A percentile compares a stretch with the other conserved stretches of the same genome.
These are phyloP conservation scores for Corvus hawaiiensis DNA, from an alignment of 2,113 vertebrate species.

Conservation along the genomic window DNA sequence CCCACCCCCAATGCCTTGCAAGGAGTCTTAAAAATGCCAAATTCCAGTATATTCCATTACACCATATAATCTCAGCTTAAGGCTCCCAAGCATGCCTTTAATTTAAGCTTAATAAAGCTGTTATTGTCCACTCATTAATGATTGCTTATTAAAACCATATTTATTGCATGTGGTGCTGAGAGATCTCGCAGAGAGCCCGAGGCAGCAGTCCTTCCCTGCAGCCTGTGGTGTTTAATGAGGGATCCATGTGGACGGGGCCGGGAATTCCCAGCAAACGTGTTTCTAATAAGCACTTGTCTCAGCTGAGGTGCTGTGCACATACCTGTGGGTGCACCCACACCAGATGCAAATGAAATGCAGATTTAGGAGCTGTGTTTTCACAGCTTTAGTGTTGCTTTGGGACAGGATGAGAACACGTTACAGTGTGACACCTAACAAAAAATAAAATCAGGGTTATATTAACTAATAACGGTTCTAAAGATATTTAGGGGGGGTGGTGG, in stretches of 20 bases:
- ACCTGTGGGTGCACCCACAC: not conserved
- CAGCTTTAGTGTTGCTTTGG: rapidly evolving
- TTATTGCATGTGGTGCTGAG: not conserved
- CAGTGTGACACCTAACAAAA: not conserved
- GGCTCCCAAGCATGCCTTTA: conserved; percentile 48
- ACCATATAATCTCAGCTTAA: not conserved
- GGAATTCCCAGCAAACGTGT: not conserved
- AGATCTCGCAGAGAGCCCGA: not conserved
- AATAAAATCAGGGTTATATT: not conserved
- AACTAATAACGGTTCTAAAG: not conserved
- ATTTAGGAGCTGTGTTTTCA: not conserved
- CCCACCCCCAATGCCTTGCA: not conserved
- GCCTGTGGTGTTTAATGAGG: not conserved
- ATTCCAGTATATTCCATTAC: conserved; percentile 45
- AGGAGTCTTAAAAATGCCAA: not conserved
- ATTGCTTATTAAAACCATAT: conserved; percentile 54
- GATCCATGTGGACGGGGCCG: not conserved
- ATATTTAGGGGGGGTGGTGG: not conserved
- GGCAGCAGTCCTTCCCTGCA: not conserved
- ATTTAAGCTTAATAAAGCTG: conserved; percentile 63
- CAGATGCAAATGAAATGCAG: not conserved
- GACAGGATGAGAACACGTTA: not conserved
- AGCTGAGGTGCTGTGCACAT: not conserved
- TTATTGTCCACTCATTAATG: conserved; percentile 60
- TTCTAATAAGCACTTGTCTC: not conserved